Conservation (phyloP, 2,113 vertebrate genomes). For the Phoenicopterus ruber region DNA sequence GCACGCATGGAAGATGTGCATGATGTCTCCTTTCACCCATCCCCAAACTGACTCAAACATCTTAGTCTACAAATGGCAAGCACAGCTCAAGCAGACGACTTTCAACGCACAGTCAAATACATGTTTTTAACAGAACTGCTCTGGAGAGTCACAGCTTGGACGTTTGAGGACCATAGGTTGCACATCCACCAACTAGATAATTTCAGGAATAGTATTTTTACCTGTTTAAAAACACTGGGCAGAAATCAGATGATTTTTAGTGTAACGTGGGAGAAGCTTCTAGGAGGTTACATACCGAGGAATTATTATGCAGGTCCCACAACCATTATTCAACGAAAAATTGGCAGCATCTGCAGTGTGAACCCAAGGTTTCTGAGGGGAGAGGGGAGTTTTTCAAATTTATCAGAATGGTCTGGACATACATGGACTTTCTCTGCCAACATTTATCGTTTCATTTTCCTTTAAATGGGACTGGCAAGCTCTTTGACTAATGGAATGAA, state of each 20-base stretch:
- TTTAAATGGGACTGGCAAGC: not conserved
- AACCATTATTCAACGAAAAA: not conserved
- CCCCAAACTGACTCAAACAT: not conserved
- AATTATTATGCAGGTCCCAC: not conserved
- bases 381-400: not conserved
- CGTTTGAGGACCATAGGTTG: not conserved
- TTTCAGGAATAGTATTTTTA: not conserved
- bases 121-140: not conserved
- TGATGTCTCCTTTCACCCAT: not conserved
- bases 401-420: not conserved
- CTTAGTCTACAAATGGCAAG: not conserved
- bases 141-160: not conserved
- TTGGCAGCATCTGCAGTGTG: not conserved
- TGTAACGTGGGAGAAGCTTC: not conserved
- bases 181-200: not conserved
- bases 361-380: not conserved
- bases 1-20: not conserved
- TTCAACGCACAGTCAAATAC: not conserved
- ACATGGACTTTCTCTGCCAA: not conserved
- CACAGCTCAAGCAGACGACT: accelerated
- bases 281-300: not conserved
- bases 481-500: not conserved
- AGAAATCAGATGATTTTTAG: not conserved
- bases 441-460: not conserved
- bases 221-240: not conserved